phyloP scores from a whole-genome alignment of 2,797 vertebrate species.

The Dendrocincla fuliginosa region DNA sequence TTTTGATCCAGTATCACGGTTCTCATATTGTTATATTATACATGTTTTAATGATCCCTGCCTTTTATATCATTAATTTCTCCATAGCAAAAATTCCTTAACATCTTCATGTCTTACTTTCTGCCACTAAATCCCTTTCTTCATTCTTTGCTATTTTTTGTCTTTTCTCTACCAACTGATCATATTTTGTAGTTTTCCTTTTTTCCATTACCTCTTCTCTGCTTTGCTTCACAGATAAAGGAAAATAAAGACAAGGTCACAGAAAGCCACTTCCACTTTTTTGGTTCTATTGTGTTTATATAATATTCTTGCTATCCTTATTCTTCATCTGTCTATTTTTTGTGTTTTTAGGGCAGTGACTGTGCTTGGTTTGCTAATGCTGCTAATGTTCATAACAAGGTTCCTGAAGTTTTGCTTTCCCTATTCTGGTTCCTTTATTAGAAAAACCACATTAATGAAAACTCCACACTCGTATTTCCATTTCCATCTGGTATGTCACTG shows the following conservation, averaged over 20 bases:
- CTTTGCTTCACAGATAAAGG: background rate
- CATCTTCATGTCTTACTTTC: background rate
- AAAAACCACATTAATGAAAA: background rate
- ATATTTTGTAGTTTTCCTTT: background rate
- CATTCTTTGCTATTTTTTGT: background rate
- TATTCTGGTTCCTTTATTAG: background rate
- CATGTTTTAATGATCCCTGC: background rate
- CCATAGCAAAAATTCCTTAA: background rate
- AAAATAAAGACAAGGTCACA: background rate
- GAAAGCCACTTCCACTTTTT: background rate
- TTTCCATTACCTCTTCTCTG: background rate
- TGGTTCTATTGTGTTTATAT: background rate
- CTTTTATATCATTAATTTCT: background rate
- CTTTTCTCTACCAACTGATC: background rate
- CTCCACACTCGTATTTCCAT: background rate
- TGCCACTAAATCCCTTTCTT: background rate
- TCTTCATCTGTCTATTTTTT: background rate
- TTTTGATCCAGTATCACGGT: background rate
- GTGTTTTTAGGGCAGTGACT: background rate
- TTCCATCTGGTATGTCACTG: background rate
- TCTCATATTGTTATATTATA: background rate
- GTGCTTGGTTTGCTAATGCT: background rate
- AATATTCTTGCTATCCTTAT: background rate
- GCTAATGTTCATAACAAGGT: background rate
- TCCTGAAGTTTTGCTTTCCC: background rate